phyloP scores from a whole-genome alignment of 2,797 vertebrate species.

The Lepus oiostolus region DNA sequence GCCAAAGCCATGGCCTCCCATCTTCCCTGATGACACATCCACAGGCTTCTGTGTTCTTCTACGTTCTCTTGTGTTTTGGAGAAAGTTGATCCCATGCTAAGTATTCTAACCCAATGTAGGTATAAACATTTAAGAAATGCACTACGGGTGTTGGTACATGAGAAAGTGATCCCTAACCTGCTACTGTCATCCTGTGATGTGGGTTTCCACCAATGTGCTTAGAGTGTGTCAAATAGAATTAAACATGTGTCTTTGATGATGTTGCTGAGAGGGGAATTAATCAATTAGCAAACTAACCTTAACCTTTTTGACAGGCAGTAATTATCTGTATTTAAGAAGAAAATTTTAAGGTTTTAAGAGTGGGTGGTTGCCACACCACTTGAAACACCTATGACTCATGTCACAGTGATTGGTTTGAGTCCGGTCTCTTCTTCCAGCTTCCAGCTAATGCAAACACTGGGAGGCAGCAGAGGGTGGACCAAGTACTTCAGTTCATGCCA shows the following conservation, averaged over 20 bases:
- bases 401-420: too few relatives aligned
- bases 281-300: not conserved
- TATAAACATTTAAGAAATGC: not conserved
- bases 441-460: too few relatives aligned
- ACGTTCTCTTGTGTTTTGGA: not conserved
- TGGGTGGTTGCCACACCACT: too few relatives aligned
- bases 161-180: accelerated
- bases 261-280: not conserved
- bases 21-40: not conserved
- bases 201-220: not conserved
- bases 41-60: not conserved
- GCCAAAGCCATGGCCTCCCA: accelerated
- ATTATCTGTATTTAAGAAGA: not conserved
- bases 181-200: too few relatives aligned
- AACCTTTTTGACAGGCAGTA: not conserved
- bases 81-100: accelerated
- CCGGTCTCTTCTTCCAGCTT: too few relatives aligned
- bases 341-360: too few relatives aligned
- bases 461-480: too few relatives aligned
- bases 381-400: too few relatives aligned
- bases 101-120: not conserved
- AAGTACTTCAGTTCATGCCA: too few relatives aligned
- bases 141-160: not conserved
- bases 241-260: not conserved
- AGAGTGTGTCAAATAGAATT: not conserved